A percentile compares a stretch with the other conserved stretches of the same genome.
Evolutionary conservation across 2,888 invertebrate genomes (phyloP).

Genomic region (Mimas tiliae): DNA sequence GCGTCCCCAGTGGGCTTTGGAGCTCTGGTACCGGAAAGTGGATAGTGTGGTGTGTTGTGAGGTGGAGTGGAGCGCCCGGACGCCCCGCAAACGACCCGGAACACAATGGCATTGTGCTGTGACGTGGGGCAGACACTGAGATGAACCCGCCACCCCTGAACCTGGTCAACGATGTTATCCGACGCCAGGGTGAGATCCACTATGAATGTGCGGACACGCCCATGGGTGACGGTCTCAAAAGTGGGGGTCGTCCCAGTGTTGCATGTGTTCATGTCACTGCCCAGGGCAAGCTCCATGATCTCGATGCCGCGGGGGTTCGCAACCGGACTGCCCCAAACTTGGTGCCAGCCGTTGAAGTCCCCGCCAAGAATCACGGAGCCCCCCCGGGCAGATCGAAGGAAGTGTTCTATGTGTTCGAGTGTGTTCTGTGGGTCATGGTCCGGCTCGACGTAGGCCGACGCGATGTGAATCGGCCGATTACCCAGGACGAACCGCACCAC

Average conservation of each 20-base stretch:
- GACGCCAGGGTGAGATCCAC: slow-evolving; percentile 27
- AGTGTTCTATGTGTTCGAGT: no score
- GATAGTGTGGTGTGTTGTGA: neutral
- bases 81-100: neutral
- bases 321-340: no score
- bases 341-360: no score
- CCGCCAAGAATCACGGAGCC: no score
- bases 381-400: no score
- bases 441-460: no score
- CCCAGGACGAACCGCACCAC: no score
- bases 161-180: neutral
- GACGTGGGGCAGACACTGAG: slow-evolving; percentile 18
- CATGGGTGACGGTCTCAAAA: slow-evolving; percentile 30
- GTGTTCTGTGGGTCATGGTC: no score
- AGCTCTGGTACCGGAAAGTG: slow-evolving; percentile 7
- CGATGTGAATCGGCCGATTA: no score
- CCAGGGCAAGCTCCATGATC: neutral
- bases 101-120: slow-evolving; percentile 33
- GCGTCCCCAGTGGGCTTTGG: slow-evolving; percentile 11
- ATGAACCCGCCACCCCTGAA: slow-evolving; percentile 32
- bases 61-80: neutral
- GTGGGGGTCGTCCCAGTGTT: slow-evolving; percentile 35
- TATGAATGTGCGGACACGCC: slow-evolving; percentile 20
- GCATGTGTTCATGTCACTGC: slow-evolving; percentile 16
- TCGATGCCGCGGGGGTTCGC: neutral